A percentile compares a stretch with the other conserved stretches of the same genome.
These are phyloP conservation scores for Drosophila teissieri DNA, from an alignment of 1,140 invertebrate genomes.

Conservation along the genomic window DNA sequence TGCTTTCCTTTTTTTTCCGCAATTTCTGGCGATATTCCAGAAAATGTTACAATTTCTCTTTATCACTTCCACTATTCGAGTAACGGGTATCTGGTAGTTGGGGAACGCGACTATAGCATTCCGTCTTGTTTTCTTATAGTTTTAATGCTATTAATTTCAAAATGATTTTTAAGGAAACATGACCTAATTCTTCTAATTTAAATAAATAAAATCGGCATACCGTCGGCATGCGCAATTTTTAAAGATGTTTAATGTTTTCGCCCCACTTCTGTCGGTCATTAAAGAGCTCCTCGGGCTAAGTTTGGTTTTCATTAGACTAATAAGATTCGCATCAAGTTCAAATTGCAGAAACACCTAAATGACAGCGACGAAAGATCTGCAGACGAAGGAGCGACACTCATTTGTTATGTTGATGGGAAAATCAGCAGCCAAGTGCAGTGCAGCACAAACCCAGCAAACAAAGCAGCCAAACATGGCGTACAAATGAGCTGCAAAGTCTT, in stretches of 20 bases:
- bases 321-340: background rate
- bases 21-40: too few species aligned
- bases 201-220: too few species aligned
- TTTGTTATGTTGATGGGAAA: conserved; percentile 51
- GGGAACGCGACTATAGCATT: too few species aligned
- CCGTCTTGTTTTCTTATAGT: too few species aligned
- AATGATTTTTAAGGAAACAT: too few species aligned
- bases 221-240: too few species aligned
- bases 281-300: background rate
- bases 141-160: too few species aligned
- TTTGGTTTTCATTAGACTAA: background rate
- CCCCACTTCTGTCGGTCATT: background rate
- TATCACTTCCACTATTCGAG: too few species aligned
- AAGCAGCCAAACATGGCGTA: conserved; percentile 30
- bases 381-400: conserved; percentile 24
- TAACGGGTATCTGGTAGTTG: too few species aligned
- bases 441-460: conserved; percentile 27
- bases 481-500: conserved; percentile 57
- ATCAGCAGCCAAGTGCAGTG: conserved; percentile 54
- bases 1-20: too few species aligned
- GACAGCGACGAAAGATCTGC: conserved; percentile 6
- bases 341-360: conserved; percentile 4
- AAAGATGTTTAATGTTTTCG: background rate
- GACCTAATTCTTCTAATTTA: too few species aligned
- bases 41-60: too few species aligned